Evolutionary conservation across 2,888 invertebrate species (phyloP), one percentile per base, ranked within the genome.

Genomic region (Brachyptera putata): DNA sequence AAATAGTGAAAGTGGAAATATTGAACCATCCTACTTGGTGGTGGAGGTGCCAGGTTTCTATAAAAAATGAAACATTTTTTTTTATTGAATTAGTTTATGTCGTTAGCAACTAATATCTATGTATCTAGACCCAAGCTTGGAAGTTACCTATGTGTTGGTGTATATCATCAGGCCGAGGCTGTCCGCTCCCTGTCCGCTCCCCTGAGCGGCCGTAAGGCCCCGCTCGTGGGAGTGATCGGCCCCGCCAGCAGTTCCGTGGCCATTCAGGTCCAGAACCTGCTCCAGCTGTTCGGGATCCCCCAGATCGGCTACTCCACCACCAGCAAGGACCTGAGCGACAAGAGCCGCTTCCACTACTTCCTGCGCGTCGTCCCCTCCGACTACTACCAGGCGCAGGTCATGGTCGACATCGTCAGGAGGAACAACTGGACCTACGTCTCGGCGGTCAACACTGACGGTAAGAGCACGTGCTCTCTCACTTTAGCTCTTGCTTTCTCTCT

Each of bases 351-450:
- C 75, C 83, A 85, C 68, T 89, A 87, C 68, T 90, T 89, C 75
- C 78, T 88, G 69, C 79, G 90, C 36, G 88, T 89, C 24, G 89
- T 89, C 41, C 89, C 89, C 11, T 85, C 87, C 0, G 89, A 90
- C 75, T 82, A 81, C 67, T 85, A 85, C 74, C 89, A 89, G 75
- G 89, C 88, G 14, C 82, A 84, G 70, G 84, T 86, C 56, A 82
- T 90, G 70, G 78, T 86, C 65, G 86, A 87, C 69, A 76, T 87
- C 62, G 81, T 87, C 48, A 76, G 78, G 62, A 76, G 79, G 62
- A 83, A 84, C 74, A 86, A 87, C 73, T 90, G 89, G 89, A 88
- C 86, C 7, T 90, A 89, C 72, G 84, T 90, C 39, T 86, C 87
- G 43, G 85, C 84, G 16, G 83, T 87, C 48, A 85, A 87, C 72